These are phyloP conservation scores for Apamea epomidion DNA, from an alignment of 2,888 invertebrate species.

Conservation along the genomic window DNA sequence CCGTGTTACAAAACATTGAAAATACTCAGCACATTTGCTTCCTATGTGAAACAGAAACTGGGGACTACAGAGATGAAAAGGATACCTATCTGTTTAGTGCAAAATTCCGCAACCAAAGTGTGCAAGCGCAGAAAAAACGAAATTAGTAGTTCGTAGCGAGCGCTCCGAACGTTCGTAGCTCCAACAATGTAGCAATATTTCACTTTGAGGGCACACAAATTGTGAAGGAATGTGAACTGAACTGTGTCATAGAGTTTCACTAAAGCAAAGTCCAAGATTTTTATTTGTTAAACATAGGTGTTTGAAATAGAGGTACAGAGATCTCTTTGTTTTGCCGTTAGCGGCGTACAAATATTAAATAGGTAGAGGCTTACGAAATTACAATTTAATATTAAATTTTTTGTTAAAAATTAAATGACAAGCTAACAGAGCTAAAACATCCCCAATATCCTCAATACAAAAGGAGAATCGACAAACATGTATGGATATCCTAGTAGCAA, in stretches of 20 bases:
- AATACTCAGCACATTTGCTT: not conserved
- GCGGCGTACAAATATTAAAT: too few relatives aligned
- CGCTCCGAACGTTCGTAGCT: constrained; percentile 1
- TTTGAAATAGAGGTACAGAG: too few relatives aligned
- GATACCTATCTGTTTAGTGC: not conserved
- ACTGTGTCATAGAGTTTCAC: not conserved
- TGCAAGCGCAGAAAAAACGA: not conserved
- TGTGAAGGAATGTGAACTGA: not conserved
- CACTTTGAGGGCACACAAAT: not conserved
- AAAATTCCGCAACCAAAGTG: not conserved
- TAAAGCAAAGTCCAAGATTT: not conserved
- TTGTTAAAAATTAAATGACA: too few relatives aligned
- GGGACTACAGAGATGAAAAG: not conserved
- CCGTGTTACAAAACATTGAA: not conserved
- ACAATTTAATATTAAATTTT: too few relatives aligned
- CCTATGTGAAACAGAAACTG: not conserved
- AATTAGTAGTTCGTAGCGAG: not conserved
- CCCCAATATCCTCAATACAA: not conserved
- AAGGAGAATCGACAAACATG: not conserved
- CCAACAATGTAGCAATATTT: not conserved
- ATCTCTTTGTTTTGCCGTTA: too few relatives aligned
- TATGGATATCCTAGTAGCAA: not conserved
- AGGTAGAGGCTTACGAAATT: too few relatives aligned
- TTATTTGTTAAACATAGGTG: too few relatives aligned
- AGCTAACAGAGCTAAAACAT: too few relatives aligned